These are phyloP conservation scores for Actinostola sp. DNA, from an alignment of 92 coral and sea anemone species.

Conservation along the genomic window DNA sequence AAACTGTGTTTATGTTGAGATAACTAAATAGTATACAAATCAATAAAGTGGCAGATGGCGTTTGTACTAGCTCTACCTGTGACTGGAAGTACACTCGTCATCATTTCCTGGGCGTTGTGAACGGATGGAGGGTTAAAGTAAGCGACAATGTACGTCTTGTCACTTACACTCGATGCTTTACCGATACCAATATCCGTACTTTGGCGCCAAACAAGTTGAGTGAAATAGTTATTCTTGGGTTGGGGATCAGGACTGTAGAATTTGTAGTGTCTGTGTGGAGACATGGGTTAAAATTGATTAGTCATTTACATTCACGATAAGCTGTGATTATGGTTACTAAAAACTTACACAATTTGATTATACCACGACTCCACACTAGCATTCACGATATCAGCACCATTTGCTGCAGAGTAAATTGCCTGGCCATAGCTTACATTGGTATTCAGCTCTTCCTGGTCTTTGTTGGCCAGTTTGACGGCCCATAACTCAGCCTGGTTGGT, in stretches of 20 bases:
- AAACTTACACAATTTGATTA: conserved; percentile 66
- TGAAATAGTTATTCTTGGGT: conserved; percentile 72
- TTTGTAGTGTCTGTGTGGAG: conserved; percentile 64
- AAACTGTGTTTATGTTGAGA: too few relatives aligned
- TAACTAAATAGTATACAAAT: too few relatives aligned
- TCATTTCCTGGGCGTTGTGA: conserved; percentile 51
- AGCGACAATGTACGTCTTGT: conserved; percentile 82
- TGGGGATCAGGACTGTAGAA: conserved; percentile 66
- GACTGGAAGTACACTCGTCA: conserved; percentile 73
- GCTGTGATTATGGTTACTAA: not conserved
- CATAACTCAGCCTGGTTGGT: conserved; percentile 76
- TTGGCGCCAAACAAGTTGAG: conserved; percentile 87
- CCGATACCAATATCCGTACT: conserved; percentile 81
- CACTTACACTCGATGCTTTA: conserved; percentile 64
- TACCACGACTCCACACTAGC: conserved; percentile 85
- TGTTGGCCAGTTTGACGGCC: conserved; percentile 79
- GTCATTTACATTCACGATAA: not conserved
- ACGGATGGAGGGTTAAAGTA: conserved; percentile 70
- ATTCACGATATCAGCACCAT: conserved; percentile 35
- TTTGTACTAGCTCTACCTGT: conserved; percentile 61
- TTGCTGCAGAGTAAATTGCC: conserved; percentile 68
- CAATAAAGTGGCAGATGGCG: too few relatives aligned
- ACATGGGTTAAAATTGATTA: too few relatives aligned
- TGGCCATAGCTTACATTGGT: conserved; percentile 83
- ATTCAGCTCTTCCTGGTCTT: conserved; percentile 72